These are phyloP conservation scores for Drosophila bunnanda DNA, from an alignment of 2,888 invertebrate species.

Conservation along the genomic window DNA sequence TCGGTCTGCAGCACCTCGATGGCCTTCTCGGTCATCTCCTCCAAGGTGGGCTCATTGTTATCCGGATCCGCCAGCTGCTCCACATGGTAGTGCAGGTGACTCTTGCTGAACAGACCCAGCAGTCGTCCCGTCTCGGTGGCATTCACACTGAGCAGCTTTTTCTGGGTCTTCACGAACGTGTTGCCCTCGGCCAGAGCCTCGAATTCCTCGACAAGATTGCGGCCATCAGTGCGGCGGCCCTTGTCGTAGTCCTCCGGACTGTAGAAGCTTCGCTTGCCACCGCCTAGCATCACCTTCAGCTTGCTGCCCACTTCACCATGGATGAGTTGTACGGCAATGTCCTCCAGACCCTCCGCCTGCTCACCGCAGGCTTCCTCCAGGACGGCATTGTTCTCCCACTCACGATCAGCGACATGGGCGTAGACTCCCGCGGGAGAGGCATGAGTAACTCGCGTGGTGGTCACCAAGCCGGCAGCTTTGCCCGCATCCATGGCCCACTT, in stretches of 20 bases:
- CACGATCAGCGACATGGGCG: slow-evolving; percentile 88
- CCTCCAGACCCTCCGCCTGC: slow-evolving; percentile 86
- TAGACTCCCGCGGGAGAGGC: slow-evolving; percentile 90
- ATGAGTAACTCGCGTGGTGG: slow-evolving; percentile 91
- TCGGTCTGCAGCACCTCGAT: slow-evolving; percentile 88
- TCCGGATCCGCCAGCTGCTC: slow-evolving; percentile 85
- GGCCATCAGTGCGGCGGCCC: slow-evolving; percentile 87
- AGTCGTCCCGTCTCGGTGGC: slow-evolving; percentile 86
- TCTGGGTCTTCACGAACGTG: slow-evolving; percentile 86
- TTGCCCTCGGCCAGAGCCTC: slow-evolving; percentile 85
- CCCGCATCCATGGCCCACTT: slow-evolving; percentile 89
- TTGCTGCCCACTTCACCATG: slow-evolving; percentile 88
- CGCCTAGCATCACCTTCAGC: slow-evolving; percentile 91
- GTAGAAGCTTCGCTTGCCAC: slow-evolving; percentile 89
- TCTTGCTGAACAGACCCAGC: slow-evolving; percentile 88
- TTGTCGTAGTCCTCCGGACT: slow-evolving; percentile 86
- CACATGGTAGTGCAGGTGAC: slow-evolving; percentile 90
- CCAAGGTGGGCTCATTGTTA: slow-evolving; percentile 87
- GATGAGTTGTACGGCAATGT: slow-evolving; percentile 90
- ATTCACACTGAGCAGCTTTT: slow-evolving; percentile 85
- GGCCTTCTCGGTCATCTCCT: slow-evolving; percentile 90
- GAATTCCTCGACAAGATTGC: slow-evolving; percentile 89
- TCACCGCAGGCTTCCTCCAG: slow-evolving; percentile 84
- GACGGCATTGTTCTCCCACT: slow-evolving; percentile 89
- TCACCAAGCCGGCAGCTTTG: slow-evolving; percentile 88